Evolutionary conservation across 1,140 invertebrate genomes (phyloP).

Genomic region (Caenorhabditis elegans): DNA sequence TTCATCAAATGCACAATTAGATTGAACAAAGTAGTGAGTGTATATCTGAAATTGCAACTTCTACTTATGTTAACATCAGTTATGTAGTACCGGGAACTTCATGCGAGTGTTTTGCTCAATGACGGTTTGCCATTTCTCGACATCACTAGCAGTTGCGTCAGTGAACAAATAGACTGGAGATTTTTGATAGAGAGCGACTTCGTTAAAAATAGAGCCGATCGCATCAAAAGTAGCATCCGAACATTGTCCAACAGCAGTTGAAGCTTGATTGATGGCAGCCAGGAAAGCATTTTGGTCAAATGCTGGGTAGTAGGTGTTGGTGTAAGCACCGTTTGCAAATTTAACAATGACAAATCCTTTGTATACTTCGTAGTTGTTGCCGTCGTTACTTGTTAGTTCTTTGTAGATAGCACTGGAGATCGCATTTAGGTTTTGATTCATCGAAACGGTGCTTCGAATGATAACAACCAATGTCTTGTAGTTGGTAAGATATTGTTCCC

Average conservation of each 20-base stretch:
- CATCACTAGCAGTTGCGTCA: conserved; percentile 46
- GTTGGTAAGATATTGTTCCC: conserved; percentile 35
- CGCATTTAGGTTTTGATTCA: conserved; percentile 30
- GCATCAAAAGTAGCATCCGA: conserved; percentile 44
- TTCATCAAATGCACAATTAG: conserved; percentile 37
- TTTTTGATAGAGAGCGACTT: conserved; percentile 38
- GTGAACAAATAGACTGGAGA: conserved; percentile 52
- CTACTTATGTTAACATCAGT: background rate
- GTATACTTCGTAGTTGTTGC: conserved; percentile 27
- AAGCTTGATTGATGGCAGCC: background rate
- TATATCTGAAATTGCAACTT: conserved; percentile 38
- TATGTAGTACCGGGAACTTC: conserved; percentile 43
- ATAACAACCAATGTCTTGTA: conserved; percentile 49
- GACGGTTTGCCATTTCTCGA: conserved; percentile 39
- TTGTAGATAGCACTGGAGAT: conserved; percentile 42
- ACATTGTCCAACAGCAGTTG: conserved; percentile 19
- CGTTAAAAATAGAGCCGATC: conserved; percentile 33
- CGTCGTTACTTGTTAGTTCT: conserved; percentile 3
- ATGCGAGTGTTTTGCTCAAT: conserved; percentile 40
- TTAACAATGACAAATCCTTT: conserved; percentile 37
- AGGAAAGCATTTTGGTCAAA: background rate
- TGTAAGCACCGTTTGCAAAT: conserved; percentile 41
- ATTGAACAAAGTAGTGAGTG: conserved; percentile 34
- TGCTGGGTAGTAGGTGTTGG: background rate
- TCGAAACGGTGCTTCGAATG: conserved; percentile 25